phyloP scores from a whole-genome alignment of 1,140 invertebrate species.

The Ceratina australensis region DNA sequence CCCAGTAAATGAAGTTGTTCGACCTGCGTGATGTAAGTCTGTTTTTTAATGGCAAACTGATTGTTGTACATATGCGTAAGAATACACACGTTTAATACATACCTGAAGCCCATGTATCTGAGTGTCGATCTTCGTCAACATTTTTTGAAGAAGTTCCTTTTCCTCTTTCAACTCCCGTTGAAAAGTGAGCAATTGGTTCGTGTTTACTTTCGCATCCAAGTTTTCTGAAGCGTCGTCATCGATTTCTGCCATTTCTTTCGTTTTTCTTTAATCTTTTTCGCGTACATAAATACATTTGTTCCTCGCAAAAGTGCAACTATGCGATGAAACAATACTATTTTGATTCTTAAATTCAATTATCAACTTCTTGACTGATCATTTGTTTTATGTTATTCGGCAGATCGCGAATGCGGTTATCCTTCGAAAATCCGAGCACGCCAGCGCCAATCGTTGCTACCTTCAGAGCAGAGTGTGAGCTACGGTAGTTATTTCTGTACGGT shows the following conservation, averaged over 20 bases:
- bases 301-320: no score
- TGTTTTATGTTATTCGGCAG: no score
- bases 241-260: background rate
- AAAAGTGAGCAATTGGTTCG: constrained; percentile 41
- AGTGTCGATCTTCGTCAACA: constrained; percentile 67
- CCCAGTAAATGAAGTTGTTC: constrained; percentile 70
- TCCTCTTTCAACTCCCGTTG: constrained; percentile 63
- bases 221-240: background rate
- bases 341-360: no score
- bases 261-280: background rate
- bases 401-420: no score
- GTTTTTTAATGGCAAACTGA: background rate
- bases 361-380: no score
- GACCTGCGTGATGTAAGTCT: constrained; percentile 57
- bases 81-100: constrained; percentile 3
- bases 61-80: background rate
- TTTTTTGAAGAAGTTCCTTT: constrained; percentile 64
- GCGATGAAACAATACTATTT: no score
- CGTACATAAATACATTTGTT: background rate
- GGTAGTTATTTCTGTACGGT: background rate
- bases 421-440: background rate
- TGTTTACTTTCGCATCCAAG: background rate
- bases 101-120: constrained; percentile 72
- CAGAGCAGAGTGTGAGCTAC: no score
- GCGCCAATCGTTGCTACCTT: no score